Conservation (phyloP, 2,888 invertebrate genomes). For the Itoplectis maculator region DNA sequence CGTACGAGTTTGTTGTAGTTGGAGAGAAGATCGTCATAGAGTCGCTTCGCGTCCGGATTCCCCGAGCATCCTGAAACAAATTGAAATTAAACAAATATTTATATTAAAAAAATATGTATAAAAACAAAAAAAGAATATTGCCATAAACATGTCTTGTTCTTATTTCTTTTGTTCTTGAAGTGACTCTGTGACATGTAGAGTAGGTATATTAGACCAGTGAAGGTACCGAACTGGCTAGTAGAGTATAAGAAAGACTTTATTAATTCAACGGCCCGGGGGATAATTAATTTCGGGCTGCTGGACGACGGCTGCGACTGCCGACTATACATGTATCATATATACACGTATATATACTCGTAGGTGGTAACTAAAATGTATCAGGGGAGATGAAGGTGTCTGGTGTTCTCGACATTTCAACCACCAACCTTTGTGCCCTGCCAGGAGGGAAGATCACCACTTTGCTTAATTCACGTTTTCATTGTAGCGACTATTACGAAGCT, state of each 20-base stretch:
- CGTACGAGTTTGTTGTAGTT: constrained; percentile 95
- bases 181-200: neutral
- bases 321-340: neutral
- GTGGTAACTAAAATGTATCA: constrained; percentile 6
- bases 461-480: constrained; percentile 62
- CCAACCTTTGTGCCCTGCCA: constrained; percentile 25
- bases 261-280: constrained; percentile 34
- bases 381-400: constrained; percentile 37
- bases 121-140: too few relatives aligned
- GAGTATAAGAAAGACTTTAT: constrained; percentile 13
- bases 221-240: neutral
- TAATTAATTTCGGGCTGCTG: constrained; percentile 50
- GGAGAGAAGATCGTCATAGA: constrained; percentile 94
- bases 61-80: constrained; percentile 91
- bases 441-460: constrained; percentile 61
- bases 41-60: constrained; percentile 95
- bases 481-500: constrained; percentile 51
- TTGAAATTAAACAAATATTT: too few relatives aligned
- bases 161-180: too few relatives aligned
- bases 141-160: too few relatives aligned
- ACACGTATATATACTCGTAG: neutral
- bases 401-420: constrained; percentile 33
- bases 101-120: too few relatives aligned
- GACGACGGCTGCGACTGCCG: constrained; percentile 13
- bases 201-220: neutral